Conservation (phyloP, 2,113 vertebrate species). For the Neotragus pygmaeus region DNA sequence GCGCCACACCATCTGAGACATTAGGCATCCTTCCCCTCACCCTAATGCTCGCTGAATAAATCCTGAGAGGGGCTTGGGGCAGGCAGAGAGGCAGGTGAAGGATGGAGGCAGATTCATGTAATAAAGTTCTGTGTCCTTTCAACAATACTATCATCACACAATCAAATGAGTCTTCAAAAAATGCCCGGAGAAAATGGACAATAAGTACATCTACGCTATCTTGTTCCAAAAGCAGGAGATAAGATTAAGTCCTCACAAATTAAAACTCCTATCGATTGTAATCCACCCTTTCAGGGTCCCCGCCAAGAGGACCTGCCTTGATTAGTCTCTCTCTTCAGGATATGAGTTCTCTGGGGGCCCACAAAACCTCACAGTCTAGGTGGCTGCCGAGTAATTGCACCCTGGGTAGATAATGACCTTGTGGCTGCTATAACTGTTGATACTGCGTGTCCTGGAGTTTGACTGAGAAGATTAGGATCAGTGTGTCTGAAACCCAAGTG, state of each 20-base stretch:
- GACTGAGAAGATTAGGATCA: constrained; percentile 75
- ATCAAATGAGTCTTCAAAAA: constrained; percentile 83
- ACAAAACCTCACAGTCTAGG: constrained; percentile 77
- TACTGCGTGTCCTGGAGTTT: constrained; percentile 50
- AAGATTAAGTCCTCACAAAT: constrained; percentile 82
- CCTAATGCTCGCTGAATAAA: constrained; percentile 17
- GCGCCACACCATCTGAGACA: background rate
- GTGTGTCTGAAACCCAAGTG: constrained; percentile 66
- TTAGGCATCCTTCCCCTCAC: background rate
- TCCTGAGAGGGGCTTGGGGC: constrained; percentile 24
- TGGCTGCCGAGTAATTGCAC: constrained; percentile 79
- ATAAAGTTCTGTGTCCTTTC: constrained; percentile 78
- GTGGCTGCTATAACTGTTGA: constrained; percentile 61
- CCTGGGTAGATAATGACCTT: constrained; percentile 77
- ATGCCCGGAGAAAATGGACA: constrained; percentile 77
- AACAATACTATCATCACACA: constrained; percentile 79
- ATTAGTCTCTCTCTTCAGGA: constrained; percentile 81
- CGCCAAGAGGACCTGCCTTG: constrained; percentile 75
- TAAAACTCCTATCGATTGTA: constrained; percentile 81
- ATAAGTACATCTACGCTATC: constrained; percentile 79
- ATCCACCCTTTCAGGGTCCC: constrained; percentile 66
- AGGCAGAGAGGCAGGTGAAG: constrained; percentile 70
- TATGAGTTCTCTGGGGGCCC: constrained; percentile 81
- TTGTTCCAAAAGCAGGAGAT: constrained; percentile 81
- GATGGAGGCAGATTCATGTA: constrained; percentile 66